These are phyloP conservation scores for Heliconius ismenius DNA, from an alignment of 2,888 invertebrate species.

Conservation along the genomic window DNA sequence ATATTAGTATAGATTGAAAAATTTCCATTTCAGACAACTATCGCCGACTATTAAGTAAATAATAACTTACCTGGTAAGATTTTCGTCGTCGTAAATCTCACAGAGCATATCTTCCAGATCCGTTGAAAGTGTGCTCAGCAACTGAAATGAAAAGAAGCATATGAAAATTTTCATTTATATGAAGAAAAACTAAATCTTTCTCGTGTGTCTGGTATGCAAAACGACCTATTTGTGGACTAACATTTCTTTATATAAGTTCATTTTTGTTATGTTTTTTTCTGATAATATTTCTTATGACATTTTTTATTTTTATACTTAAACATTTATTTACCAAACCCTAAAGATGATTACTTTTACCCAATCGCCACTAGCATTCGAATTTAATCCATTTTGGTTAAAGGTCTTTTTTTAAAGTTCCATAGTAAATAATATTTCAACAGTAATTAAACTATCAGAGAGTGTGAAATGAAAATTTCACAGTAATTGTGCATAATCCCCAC, in stretches of 20 bases:
- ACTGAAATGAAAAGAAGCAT: conserved; percentile 79
- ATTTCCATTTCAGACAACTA: neutral
- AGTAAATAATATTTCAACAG: conserved; percentile 18
- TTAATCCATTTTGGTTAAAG: neutral
- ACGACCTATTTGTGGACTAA: neutral
- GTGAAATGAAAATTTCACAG: conserved; percentile 51
- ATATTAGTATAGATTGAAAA: too few species aligned
- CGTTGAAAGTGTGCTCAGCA: conserved; percentile 90
- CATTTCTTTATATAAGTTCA: neutral
- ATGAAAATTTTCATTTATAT: conserved; percentile 17
- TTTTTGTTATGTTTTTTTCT: neutral
- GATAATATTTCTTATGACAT: neutral
- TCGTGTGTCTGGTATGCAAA: conserved; percentile 18
- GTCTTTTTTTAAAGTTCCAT: neutral
- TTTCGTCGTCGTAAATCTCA: conserved; percentile 87
- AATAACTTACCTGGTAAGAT: conserved; percentile 48
- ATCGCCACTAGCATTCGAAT: neutral
- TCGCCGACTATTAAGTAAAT: conserved; percentile 17
- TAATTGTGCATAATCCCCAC: conserved; percentile 59
- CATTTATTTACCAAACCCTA: neutral
- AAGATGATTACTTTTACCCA: neutral
- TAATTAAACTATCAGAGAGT: conserved; percentile 31
- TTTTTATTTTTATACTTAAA: neutral
- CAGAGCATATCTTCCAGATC: conserved; percentile 93
- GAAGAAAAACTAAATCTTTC: conserved; percentile 9